phyloP scores from a whole-genome alignment of 2,888 invertebrate species.

The Folsomia manolachei region DNA sequence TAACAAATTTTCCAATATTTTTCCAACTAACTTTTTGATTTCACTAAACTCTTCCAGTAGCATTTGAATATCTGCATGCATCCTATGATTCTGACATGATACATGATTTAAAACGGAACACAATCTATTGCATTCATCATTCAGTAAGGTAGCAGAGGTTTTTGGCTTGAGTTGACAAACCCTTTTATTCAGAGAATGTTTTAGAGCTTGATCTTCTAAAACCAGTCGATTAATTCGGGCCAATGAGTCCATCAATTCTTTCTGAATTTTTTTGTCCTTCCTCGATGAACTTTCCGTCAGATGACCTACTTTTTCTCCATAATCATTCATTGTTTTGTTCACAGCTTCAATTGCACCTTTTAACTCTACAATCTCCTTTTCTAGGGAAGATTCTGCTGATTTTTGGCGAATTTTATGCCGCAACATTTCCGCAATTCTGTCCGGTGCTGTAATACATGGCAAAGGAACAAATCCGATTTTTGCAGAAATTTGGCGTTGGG shows the following conservation, averaged over 20 bases:
- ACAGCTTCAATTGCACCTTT: not conserved
- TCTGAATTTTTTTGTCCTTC: not conserved
- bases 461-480: not conserved
- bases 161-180: not conserved
- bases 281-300: not conserved
- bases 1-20: not conserved
- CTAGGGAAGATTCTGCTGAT: not conserved
- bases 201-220: not conserved
- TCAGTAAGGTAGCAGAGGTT: not conserved
- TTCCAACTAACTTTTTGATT: not conserved
- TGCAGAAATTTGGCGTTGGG: no score
- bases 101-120: not conserved
- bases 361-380: not conserved
- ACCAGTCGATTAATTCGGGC: not conserved
- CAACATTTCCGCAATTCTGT: not conserved
- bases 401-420: not conserved
- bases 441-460: no score
- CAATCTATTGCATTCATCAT: not conserved
- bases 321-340: not conserved
- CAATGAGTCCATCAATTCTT: not conserved
- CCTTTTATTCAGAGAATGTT: not conserved
- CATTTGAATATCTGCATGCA: not conserved
- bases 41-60: not conserved
- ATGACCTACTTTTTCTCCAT: not conserved
- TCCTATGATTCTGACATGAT: not conserved